phyloP scores from a whole-genome alignment of 1,140 invertebrate genomes.

The Chironomus striatipennis region DNA sequence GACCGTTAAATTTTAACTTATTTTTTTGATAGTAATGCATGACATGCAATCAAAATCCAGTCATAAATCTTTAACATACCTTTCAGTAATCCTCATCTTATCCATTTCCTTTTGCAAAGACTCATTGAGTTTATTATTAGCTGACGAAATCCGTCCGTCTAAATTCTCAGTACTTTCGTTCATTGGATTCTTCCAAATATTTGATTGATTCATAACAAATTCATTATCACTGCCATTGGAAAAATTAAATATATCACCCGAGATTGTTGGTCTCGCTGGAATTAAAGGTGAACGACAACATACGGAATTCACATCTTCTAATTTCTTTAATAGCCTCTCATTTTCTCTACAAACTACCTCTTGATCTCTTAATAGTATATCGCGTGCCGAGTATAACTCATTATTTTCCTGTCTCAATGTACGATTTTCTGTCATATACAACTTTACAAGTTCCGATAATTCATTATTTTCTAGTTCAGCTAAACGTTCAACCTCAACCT shows the following conservation, averaged over 20 bases:
- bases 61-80: slow-evolving; percentile 25
- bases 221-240: slow-evolving; percentile 40
- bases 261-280: slow-evolving; percentile 59
- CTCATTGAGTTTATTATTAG: slow-evolving; percentile 41
- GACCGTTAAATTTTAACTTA: too few species aligned
- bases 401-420: slow-evolving; percentile 76
- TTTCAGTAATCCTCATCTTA: slow-evolving; percentile 47
- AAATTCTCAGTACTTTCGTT: slow-evolving; percentile 35
- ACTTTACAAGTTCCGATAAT: slow-evolving; percentile 60
- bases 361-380: slow-evolving; percentile 76
- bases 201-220: slow-evolving; percentile 41
- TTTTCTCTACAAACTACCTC: slow-evolving; percentile 85
- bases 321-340: slow-evolving; percentile 72
- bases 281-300: slow-evolving; percentile 70
- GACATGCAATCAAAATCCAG: not conserved
- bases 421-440: slow-evolving; percentile 80
- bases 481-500: slow-evolving; percentile 61
- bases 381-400: slow-evolving; percentile 70
- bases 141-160: slow-evolving; percentile 26
- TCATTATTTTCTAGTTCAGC: slow-evolving; percentile 60
- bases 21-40: too few species aligned
- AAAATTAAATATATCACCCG: slow-evolving; percentile 47
- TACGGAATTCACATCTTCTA: slow-evolving; percentile 77
- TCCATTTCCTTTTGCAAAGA: slow-evolving; percentile 51
- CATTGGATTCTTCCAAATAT: slow-evolving; percentile 63